Base-by-base conservation (phyloP, 1,140 invertebrate genomes). In the Dinoponera quadriceps region DNA sequence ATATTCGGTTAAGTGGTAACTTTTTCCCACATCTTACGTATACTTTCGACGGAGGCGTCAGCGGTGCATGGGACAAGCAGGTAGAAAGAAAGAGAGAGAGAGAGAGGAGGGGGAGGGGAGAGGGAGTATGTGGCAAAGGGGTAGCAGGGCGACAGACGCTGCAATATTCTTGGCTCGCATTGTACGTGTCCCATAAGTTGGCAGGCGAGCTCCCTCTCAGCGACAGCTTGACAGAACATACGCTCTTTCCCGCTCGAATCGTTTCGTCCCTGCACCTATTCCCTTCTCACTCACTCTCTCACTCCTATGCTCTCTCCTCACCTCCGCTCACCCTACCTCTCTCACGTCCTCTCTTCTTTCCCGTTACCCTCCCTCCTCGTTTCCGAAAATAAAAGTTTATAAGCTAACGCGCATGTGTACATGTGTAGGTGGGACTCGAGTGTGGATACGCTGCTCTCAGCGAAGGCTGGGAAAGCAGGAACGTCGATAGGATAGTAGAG, bases 181-280 rank as follows among this genome's bases (percentile, higher is more conserved):
- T 93, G 91, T 92, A 93, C 90, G 90, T 93, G 92, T 93, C 91
- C 91, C 91, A 92, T 93, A 92, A 93, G 92, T 93, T 93, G 92
- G 92, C 92, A 93, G 92, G 80, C 90, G 87, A 87, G 89, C 88
- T 92, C 84, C 89, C 89, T 90, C 91, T 92, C 89, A 92, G 92
- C 92, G 92, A 93, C 92, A 93, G 92, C 92, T 93, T 93, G 92
- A 93, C 92, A 93, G 92, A 92, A 93, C 91, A 93, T 93, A 93
- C 91, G 89, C 91, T 90, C 88, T 88, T 87, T 90, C 83, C 88
- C 84, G 81, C 87, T 82, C 84, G 82, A 86, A 81, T 75, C 75
- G 78, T 72, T 74, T 82, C 74, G 81, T 81, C 72, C 59, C 65
- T 27, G 44, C 82, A 63, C 51, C 33, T 49, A 65, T 72, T 72